Percentiles rank a stretch among this genome's conserved stretches.
phyloP scores from a whole-genome alignment of 1,140 invertebrate genomes.

The Ceratina australensis region DNA sequence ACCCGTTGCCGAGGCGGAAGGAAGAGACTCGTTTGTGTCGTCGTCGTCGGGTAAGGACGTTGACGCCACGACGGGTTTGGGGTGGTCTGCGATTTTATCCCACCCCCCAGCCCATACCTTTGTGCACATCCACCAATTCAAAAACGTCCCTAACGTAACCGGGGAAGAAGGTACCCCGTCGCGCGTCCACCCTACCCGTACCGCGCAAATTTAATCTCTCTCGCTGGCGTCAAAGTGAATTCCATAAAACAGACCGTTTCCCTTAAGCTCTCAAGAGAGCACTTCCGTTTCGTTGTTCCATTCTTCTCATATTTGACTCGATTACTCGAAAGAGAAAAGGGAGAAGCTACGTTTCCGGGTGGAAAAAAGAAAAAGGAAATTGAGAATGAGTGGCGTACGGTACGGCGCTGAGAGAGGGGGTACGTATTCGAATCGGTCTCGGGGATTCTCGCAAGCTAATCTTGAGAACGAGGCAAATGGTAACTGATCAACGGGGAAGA shows the following conservation, averaged over 20 bases:
- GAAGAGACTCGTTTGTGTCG: conserved; percentile 44
- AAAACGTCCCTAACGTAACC: conserved; percentile 22
- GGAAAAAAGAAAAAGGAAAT: background rate
- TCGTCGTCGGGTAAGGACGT: conserved; percentile 24
- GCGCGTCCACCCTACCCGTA: background rate
- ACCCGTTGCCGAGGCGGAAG: conserved; percentile 1
- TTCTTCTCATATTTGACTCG: conserved; percentile 56
- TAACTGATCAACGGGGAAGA: conserved; percentile 36
- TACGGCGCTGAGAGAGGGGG: background rate
- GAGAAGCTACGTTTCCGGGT: background rate
- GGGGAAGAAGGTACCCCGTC: background rate
- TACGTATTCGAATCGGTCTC: conserved; percentile 27
- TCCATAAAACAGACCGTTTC: conserved; percentile 48
- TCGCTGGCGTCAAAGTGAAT: conserved; percentile 47
- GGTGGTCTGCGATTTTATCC: conserved; percentile 46
- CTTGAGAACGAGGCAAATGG: conserved; percentile 46
- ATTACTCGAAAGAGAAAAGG: conserved; percentile 32
- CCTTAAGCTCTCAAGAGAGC: conserved; percentile 32
- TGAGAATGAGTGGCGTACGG: background rate
- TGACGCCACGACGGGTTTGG: background rate
- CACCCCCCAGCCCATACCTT: background rate
- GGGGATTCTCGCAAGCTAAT: conserved; percentile 42
- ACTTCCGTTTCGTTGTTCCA: conserved; percentile 48
- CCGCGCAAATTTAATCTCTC: conserved; percentile 56
- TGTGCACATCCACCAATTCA: conserved; percentile 39